Evolutionary conservation across 2,113 vertebrate species (phyloP), one percentile per base, ranked within the genome.

Genomic region (Mystacornis crossleyi): DNA sequence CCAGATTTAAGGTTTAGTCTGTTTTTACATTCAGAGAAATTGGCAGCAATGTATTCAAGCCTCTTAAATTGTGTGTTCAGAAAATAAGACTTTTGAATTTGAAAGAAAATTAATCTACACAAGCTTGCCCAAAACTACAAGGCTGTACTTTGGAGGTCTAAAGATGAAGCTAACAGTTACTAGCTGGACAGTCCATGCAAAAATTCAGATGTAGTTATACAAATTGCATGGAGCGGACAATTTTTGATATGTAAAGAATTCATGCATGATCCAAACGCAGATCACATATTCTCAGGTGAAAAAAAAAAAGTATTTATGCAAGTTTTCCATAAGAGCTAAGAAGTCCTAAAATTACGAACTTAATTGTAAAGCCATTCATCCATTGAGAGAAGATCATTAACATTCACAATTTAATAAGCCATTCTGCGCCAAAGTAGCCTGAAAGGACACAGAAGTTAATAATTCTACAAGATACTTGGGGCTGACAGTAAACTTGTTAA

Each of bases 401-500:
- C 72, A 91, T 61, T 93, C 71, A 80, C 70, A 85, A 65, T 45
- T 89, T 86, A 90, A 93, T 55, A 96, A 77, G 45, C 66, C 61
- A 93, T 89, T 81, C 26, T 78, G 31, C 57, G 66, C 24, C 45
- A 96, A 92, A 85, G 24, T 26, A 81, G 45, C 64, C 34, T 82
- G 36, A 75, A 93, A 1, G 4, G 90, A 73, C 66, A 91, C 50
- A 77, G 86, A 90, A 97, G 93, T 88, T 89, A 91, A 75, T 89
- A 97, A 95, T 86, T 80, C 82, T 85, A 45, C 66, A 24, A 90
- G 79, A 82, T 83, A 96, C 81, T 96, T 90, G 93, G 15, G 82
- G 74, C 57, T 97, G 96, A 97, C 97, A 95, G 95, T 94, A 97
- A 97, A 95, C 71, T 96, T 73, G 25, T 83, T 98, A 98, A 97